Percentiles rank a stretch among this genome's conserved stretches.
These are phyloP conservation scores for Bellardia bayeri DNA, from an alignment of 2,888 invertebrate genomes.

Conservation along the genomic window DNA sequence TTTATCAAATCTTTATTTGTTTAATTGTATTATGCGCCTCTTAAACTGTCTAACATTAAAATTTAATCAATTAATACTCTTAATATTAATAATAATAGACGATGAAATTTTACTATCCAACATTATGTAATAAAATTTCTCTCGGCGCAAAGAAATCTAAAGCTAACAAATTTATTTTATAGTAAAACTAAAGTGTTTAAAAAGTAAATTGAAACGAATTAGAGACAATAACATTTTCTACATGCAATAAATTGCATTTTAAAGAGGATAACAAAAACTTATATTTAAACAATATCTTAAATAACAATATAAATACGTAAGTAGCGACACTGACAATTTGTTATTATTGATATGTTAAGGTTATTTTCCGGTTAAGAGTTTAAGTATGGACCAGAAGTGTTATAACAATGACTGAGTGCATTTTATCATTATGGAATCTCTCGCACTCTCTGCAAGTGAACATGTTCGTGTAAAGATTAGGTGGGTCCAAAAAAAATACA, in stretches of 20 bases:
- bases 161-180: neutral
- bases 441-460: neutral
- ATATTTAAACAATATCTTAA: neutral
- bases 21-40: too few species aligned
- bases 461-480: too few species aligned
- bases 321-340: neutral
- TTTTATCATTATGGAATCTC: neutral
- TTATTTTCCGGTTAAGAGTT: conserved; percentile 47
- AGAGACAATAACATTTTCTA: neutral
- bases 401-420: neutral
- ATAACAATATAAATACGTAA: neutral
- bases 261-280: neutral
- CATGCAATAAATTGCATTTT: neutral
- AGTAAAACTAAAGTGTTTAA: neutral
- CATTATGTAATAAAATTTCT: too few species aligned
- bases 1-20: too few species aligned
- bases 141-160: too few species aligned
- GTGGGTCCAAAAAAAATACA: too few species aligned
- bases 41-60: neutral
- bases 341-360: conserved; percentile 44
- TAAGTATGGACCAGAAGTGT: neutral
- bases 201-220: neutral
- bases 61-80: neutral
- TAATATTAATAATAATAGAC: neutral
- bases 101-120: neutral